Evolutionary conservation across 1,140 invertebrate genomes (phyloP).

Genomic region (Drosophila ananassae): DNA sequence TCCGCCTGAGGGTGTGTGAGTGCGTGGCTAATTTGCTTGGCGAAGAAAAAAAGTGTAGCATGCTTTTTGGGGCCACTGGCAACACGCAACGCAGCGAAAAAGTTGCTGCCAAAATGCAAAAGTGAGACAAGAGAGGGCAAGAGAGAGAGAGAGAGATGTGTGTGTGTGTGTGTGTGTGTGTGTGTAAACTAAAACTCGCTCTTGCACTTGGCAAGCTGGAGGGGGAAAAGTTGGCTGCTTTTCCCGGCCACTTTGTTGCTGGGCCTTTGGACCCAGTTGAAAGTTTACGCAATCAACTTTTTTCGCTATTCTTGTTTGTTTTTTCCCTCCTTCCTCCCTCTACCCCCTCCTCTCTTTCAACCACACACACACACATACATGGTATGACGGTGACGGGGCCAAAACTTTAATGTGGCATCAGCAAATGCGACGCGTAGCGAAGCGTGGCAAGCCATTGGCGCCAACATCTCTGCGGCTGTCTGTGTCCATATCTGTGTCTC

Average conservation of each 20-base stretch:
- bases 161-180: constrained; percentile 7
- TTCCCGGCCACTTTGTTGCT: constrained; percentile 51
- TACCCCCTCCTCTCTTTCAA: constrained; percentile 13
- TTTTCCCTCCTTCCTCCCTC: constrained; percentile 37
- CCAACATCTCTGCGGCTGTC: constrained; percentile 57
- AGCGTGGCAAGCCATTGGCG: constrained; percentile 73
- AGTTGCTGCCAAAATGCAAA: constrained; percentile 51
- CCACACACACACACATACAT: constrained; percentile 9
- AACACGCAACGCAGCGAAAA: constrained; percentile 54
- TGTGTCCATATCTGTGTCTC: constrained; percentile 23
- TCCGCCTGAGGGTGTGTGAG: constrained; percentile 20
- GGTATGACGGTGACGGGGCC: constrained; percentile 57
- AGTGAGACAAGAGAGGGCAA: constrained; percentile 18
- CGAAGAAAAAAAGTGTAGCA: constrained; percentile 43
- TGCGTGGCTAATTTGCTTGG: constrained; percentile 54
- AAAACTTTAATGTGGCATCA: constrained; percentile 72
- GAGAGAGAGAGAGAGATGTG: not conserved
- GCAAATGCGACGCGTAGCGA: constrained; percentile 53
- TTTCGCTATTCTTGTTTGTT: constrained; percentile 42
- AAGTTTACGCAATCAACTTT: constrained; percentile 64
- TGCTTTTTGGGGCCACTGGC: constrained; percentile 55
- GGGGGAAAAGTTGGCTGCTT: constrained; percentile 49
- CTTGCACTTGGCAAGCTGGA: constrained; percentile 46
- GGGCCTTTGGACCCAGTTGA: constrained; percentile 33
- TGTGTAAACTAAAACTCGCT: constrained; percentile 49